phyloP scores from a whole-genome alignment of 2,888 invertebrate species.

The Campaea margaritaria region DNA sequence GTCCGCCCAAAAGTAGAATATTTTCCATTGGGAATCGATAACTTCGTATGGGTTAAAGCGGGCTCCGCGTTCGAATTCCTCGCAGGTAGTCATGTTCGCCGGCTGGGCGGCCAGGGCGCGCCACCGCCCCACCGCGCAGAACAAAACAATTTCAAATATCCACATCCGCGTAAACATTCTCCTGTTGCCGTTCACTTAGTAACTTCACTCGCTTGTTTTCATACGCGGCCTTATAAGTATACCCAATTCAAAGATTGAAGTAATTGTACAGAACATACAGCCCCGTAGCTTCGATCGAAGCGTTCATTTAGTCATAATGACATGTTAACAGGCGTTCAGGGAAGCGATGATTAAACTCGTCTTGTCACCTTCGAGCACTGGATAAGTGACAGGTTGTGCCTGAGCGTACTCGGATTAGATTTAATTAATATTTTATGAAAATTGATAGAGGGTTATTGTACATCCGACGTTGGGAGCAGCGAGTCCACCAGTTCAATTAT shows the following conservation, averaged over 20 bases:
- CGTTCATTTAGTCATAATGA: conserved; percentile 26
- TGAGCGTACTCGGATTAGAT: conserved; percentile 26
- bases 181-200: conserved; percentile 53
- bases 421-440: conserved; percentile 43
- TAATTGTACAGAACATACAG: conserved; percentile 32
- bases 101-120: conserved; percentile 28
- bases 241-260: conserved; percentile 54
- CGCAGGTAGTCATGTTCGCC: conserved; percentile 62
- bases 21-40: conserved; percentile 70
- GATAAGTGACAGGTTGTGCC: conserved; percentile 24
- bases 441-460: conserved; percentile 38
- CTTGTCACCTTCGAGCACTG: conserved; percentile 33
- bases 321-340: conserved; percentile 31
- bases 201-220: conserved; percentile 60
- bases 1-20: conserved; percentile 73
- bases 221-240: conserved; percentile 51
- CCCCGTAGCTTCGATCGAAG: conserved; percentile 16
- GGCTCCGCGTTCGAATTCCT: conserved; percentile 68
- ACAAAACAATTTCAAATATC: conserved; percentile 63
- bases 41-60: conserved; percentile 63
- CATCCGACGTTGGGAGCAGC: conserved; percentile 28
- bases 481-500: conserved; percentile 40
- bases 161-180: conserved; percentile 67
- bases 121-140: conserved; percentile 41
- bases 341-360: conserved; percentile 34